Percentiles rank a stretch among this genome's conserved stretches.
Evolutionary conservation across 2,113 vertebrate species (phyloP).

Genomic region (Oreocharis arfaki): DNA sequence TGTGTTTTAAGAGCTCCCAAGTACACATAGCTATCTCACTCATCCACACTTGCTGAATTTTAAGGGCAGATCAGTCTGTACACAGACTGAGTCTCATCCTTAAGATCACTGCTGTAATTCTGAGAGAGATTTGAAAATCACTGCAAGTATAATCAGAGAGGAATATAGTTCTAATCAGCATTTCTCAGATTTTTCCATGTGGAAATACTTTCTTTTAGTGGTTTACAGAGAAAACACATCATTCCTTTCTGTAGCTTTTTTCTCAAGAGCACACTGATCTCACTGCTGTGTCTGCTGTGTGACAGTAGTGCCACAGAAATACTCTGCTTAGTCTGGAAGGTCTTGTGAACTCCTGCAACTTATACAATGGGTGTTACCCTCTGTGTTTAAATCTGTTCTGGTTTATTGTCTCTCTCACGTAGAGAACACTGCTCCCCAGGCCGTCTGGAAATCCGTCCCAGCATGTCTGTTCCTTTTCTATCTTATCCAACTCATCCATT

Average conservation of each 20-base stretch:
- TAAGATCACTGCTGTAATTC: background rate
- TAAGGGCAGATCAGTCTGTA: background rate
- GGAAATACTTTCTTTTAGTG: background rate
- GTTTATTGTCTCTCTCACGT: background rate
- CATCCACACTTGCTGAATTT: background rate
- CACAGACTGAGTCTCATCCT: background rate
- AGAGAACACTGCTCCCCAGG: slow-evolving; percentile 93
- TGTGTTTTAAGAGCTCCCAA: background rate
- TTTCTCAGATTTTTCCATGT: background rate
- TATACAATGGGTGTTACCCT: background rate
- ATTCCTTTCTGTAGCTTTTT: background rate
- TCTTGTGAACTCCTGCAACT: background rate
- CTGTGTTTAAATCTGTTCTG: background rate
- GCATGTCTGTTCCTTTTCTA: slow-evolving; percentile 95
- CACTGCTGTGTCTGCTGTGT: background rate
- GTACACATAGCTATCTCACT: background rate
- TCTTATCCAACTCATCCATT: slow-evolving; percentile 91
- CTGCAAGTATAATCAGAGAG: background rate
- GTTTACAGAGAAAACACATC: background rate
- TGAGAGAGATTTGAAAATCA: background rate
- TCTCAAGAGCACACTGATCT: background rate
- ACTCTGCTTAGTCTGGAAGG: background rate
- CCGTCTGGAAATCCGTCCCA: slow-evolving; percentile 90
- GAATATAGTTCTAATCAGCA: background rate
- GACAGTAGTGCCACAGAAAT: background rate